Conservation (phyloP, 2,888 invertebrate genomes). For the Rambutsinella grinnellia region DNA sequence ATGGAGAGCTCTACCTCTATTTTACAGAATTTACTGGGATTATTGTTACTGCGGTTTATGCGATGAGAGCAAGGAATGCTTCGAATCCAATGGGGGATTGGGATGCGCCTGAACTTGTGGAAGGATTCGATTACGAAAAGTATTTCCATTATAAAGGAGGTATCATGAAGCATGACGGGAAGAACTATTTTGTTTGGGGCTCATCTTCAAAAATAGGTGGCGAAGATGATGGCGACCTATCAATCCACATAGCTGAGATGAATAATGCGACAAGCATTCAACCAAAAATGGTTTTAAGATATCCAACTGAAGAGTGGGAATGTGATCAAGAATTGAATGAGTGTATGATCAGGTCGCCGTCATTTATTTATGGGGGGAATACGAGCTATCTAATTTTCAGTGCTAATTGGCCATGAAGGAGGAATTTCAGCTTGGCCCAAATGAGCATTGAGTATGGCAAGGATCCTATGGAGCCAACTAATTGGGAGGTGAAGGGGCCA, state of each 20-base stretch:
- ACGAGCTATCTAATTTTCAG: slow-evolving; percentile 43
- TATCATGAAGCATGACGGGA: slow-evolving; percentile 26
- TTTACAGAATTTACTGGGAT: slow-evolving; percentile 29
- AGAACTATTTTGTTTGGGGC: slow-evolving; percentile 31
- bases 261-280: slow-evolving; percentile 7
- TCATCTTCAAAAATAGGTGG: no score
- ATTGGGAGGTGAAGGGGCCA: slow-evolving; percentile 27
- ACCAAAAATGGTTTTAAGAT: slow-evolving; percentile 11
- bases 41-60: slow-evolving; percentile 32
- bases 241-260: slow-evolving; percentile 47
- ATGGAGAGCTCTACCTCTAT: slow-evolving; percentile 46
- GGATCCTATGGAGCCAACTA: slow-evolving; percentile 43
- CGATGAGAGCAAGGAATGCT: slow-evolving; percentile 42
- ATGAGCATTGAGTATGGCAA: slow-evolving; percentile 47
- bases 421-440: slow-evolving; percentile 32
- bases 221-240: slow-evolving; percentile 4
- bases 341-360: slow-evolving; percentile 41
- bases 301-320: slow-evolving; percentile 30
- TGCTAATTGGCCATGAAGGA: slow-evolving; percentile 29
- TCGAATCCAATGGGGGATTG: slow-evolving; percentile 41
- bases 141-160: slow-evolving; percentile 40
- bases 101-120: slow-evolving; percentile 17
- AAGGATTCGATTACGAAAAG: slow-evolving; percentile 42
- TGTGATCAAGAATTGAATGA: slow-evolving; percentile 39
- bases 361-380: slow-evolving; percentile 44